Conservation (phyloP, 2,888 invertebrate species). For the Sericinus montela region DNA sequence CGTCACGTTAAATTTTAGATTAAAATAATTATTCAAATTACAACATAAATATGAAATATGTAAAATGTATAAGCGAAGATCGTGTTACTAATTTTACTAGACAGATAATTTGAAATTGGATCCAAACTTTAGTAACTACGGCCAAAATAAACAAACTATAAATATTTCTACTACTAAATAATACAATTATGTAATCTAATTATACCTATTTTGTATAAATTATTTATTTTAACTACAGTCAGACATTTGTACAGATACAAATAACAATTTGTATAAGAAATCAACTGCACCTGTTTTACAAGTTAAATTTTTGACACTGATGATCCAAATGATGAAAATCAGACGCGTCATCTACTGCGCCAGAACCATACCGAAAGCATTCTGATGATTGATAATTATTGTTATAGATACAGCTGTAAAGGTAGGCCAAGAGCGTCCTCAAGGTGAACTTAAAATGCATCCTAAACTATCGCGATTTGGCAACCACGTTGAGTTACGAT, state of each 20-base stretch:
- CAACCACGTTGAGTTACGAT: constrained; percentile 49
- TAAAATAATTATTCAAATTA: neutral
- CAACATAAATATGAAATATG: neutral
- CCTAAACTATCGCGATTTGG: constrained; percentile 50
- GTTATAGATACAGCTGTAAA: constrained; percentile 57
- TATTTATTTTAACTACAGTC: no score
- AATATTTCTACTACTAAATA: neutral
- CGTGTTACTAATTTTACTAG: neutral
- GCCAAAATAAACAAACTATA: neutral
- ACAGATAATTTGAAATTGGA: neutral
- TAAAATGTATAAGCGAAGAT: constrained; percentile 19
- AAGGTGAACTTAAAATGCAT: constrained; percentile 56
- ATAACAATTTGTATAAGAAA: neutral
- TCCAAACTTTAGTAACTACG: neutral
- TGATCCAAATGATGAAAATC: constrained; percentile 41
- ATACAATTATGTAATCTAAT: no score
- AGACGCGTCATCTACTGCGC: constrained; percentile 29
- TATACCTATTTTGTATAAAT: no score
- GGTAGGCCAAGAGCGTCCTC: constrained; percentile 60
- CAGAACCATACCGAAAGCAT: constrained; percentile 30
- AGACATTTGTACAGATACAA: no score
- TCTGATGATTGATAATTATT: constrained; percentile 59
- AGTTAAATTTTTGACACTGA: constrained; percentile 32
- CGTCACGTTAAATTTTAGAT: no score
- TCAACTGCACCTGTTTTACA: constrained; percentile 34